Conservation (phyloP, 2,113 vertebrate species). For the Coryphaenoides rupestris region DNA sequence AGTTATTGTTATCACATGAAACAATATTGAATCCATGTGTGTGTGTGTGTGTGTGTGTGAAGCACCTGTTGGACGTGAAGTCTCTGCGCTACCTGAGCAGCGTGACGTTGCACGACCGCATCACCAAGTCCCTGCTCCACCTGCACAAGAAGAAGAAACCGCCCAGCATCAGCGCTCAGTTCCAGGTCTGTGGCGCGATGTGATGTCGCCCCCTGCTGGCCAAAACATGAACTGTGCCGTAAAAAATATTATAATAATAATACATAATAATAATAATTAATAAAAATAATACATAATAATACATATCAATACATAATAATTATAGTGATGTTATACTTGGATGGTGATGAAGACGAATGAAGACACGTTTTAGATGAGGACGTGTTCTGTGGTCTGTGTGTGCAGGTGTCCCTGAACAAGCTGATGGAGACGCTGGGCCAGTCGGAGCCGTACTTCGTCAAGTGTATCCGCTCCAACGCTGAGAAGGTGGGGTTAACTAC, state of each 20-base stretch:
- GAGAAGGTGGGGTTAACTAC: slow-evolving; percentile 97
- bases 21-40: not conserved
- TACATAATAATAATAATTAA: no score
- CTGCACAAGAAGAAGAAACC: slow-evolving; percentile 98
- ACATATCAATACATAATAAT: no score
- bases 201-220: slow-evolving; percentile 38
- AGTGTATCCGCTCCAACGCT: slow-evolving; percentile 94
- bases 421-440: slow-evolving; percentile 96
- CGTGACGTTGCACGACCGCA: slow-evolving; percentile 91
- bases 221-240: not conserved
- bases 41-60: slow-evolving; percentile 1
- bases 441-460: slow-evolving; percentile 96
- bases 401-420: slow-evolving; percentile 90
- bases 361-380: no score
- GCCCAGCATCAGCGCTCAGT: slow-evolving; percentile 95
- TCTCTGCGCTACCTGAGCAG: slow-evolving; percentile 91
- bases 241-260: no score
- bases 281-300: no score
- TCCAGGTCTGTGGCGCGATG: slow-evolving; percentile 88
- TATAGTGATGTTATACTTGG: no score
- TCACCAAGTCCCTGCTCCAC: slow-evolving; percentile 94
- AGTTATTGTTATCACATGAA: not conserved
- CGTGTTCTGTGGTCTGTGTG: slow-evolving; percentile 27
- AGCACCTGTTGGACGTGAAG: slow-evolving; percentile 92
- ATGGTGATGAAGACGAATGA: no score